Base-by-base conservation (phyloP, 2,797 vertebrate genomes). In the Malurus splendens region DNA sequence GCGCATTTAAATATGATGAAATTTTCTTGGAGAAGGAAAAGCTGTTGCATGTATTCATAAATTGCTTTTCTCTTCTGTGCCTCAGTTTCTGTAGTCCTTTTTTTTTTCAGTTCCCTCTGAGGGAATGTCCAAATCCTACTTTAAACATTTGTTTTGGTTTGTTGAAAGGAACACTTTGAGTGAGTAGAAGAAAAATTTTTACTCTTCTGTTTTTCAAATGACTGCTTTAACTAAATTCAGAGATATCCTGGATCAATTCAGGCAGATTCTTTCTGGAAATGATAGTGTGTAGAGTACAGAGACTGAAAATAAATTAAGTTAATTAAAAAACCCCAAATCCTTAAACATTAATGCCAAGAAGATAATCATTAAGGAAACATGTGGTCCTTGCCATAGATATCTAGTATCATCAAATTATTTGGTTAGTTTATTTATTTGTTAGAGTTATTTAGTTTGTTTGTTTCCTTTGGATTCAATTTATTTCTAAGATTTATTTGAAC, bases 1-100 rank as follows among this genome's bases (percentile, higher is more conserved):
- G 80, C 78, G 90, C 51, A 95, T 96, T 97, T 96, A 96, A 97
- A 96, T 96, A 94, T 92, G 93, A 78, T 88, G 86, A 87, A 95
- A 92, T 96, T 95, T 96, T 95, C 78, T 95, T 90, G 91, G 55
- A 91, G 79, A 90, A 85, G 51, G 54, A 86, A 93, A 89, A 81
- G 44, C 77, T 94, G 87, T 95, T 96, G 52, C 70, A 85, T 90
- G 62, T 74, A 84, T 93, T 93, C 72, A 90, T 90, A 92, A 94
- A 95, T 84, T 90, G 60, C 65, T 95, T 95, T 91, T 86, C 55
- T 45, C 92, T 82, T 86, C 86, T 87, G 71, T 82, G 67, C 30
- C 56, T 92, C 82, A 70, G 65, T 95, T 95, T 88, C 81, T 90
- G 60, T 28, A 24, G 20, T 73, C 71, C 27, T 84, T 94, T 89